A percentile compares a stretch with the other conserved stretches of the same genome.
Evolutionary conservation across 1,140 invertebrate species (phyloP).

Genomic region (Nasonia longicornis): DNA sequence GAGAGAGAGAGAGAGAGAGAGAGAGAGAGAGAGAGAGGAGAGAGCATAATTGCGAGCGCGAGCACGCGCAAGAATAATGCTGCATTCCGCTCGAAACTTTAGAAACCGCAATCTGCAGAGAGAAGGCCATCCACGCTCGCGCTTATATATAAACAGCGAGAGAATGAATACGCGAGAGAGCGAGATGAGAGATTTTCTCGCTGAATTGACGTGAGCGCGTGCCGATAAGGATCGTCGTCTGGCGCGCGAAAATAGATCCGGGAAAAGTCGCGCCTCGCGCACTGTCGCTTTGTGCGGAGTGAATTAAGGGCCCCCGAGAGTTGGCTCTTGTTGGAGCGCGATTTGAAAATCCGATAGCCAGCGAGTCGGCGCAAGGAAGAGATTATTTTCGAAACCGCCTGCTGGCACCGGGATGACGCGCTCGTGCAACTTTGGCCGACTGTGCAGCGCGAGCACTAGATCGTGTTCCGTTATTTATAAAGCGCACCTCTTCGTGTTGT

Average conservation of each 20-base stretch:
- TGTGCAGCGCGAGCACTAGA: no score
- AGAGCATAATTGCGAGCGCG: neutral
- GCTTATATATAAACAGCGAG: neutral
- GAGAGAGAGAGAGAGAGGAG: neutral
- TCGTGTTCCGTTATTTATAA: neutral
- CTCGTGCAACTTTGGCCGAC: neutral
- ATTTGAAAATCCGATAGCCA: conserved; percentile 33
- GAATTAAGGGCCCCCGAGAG: conserved; percentile 6
- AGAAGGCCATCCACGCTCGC: neutral
- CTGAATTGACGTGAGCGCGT: conserved; percentile 23
- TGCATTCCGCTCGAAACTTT: neutral
- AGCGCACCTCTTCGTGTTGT: neutral
- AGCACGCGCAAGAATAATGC: neutral
- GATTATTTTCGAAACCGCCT: neutral
- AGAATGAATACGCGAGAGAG: neutral
- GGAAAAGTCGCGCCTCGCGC: conserved; percentile 32
- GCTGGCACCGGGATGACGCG: neutral
- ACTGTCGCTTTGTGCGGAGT: neutral
- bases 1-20: neutral
- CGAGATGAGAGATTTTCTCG: neutral
- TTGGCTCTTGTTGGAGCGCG: neutral
- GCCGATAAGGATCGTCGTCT: conserved; percentile 18
- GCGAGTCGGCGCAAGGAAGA: neutral
- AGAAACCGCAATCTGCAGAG: neutral
- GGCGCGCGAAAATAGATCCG: conserved; percentile 26